Evolutionary conservation across 2,888 invertebrate genomes (phyloP), one percentile per base, ranked within the genome.

Genomic region (Dynastes grantii): DNA sequence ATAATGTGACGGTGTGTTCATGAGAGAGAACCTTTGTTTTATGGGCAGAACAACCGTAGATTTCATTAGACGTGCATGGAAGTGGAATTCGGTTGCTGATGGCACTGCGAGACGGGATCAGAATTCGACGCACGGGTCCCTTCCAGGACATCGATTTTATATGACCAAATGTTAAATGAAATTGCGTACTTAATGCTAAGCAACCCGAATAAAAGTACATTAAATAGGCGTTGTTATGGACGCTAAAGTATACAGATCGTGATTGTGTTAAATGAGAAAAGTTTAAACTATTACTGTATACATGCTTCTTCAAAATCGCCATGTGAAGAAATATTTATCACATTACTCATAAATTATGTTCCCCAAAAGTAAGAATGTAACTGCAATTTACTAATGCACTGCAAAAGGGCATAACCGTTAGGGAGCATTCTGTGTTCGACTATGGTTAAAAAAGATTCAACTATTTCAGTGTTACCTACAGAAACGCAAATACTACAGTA

Each of bases 101-200:
- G n/a, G 55, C 16, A 6, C 2, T 16, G 22, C 29, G 37, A 29
- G 29, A 32, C 58, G 55, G 58, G 58, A 71, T 71, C 71, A 73
- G 76, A 70, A 83, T 83, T 83, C 83, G 68, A 53, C 79, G 80
- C 82, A 82, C 83, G 81, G 78, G 67, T 78, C 68, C 64, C 75
- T 76, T 81, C 80, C 80, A 68, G 80, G 81, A 84, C 83, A 85
- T 85, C 85, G 84, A 84, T 84, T 85, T 84, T 83, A 83, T 84
- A 85, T 84, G 84, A 83, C 82, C 84, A 78, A 16, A 82, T 83
- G 80, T 83, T 83, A 83, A 83, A 82, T 81, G 81, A 83, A 83
- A 84, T 84, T 83, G 79, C 83, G 80, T 81, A 81, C 82, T 83
- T 82, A 81, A 80, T 77, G 80, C 78, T 81, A 81, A 81, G 80